Percentiles rank a stretch among this genome's conserved stretches.
These are phyloP conservation scores for Tarsius wallacei DNA, from an alignment of 2,797 vertebrate species.

Conservation along the genomic window DNA sequence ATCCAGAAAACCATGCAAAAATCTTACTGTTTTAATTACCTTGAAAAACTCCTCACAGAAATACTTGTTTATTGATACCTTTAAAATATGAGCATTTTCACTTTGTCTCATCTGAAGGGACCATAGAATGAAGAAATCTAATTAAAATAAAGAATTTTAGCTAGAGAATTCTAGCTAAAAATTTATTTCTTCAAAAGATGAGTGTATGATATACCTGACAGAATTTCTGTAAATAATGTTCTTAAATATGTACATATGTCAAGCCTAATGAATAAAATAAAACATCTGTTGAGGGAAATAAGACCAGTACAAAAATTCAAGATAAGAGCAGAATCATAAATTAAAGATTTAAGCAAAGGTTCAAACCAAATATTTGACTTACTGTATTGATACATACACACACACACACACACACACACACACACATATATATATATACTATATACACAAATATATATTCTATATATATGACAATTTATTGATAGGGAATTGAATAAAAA, in stretches of 20 bases:
- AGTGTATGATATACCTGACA: background rate
- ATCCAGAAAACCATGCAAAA: background rate
- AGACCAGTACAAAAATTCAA: background rate
- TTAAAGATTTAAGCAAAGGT: background rate
- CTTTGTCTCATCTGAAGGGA: background rate
- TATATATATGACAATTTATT: background rate
- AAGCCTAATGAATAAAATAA: constrained; percentile 12
- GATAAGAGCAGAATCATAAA: background rate
- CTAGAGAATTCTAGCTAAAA: background rate
- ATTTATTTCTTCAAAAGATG: background rate
- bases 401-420: too few species aligned
- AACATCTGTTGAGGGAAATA: background rate
- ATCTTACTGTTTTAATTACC: background rate
- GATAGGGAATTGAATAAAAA: background rate
- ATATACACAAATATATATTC: background rate
- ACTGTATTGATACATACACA: background rate
- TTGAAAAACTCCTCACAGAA: background rate
- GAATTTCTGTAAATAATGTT: background rate
- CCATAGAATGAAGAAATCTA: background rate
- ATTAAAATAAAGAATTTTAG: too few species aligned
- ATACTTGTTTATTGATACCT: background rate
- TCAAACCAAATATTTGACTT: background rate
- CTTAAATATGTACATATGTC: background rate
- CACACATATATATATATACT: background rate
- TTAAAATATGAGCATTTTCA: background rate